Evolutionary conservation across 2,888 invertebrate genomes (phyloP).

Genomic region (Lepidonotus clava): DNA sequence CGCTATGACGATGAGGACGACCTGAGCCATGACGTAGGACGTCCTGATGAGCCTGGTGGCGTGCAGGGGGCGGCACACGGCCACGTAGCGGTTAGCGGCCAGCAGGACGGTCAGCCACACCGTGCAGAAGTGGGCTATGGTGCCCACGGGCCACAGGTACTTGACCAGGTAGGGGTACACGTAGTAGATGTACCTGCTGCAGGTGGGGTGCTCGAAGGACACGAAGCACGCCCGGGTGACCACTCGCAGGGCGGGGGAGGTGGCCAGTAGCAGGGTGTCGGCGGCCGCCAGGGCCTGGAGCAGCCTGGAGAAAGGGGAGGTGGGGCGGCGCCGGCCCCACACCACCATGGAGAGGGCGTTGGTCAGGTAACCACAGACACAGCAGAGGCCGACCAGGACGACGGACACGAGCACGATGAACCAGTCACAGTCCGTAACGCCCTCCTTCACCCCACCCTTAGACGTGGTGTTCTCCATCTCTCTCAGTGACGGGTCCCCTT

Average conservation of each 20-base stretch:
- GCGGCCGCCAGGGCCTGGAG: background rate
- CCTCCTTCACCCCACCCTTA: too few relatives aligned
- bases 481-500: background rate
- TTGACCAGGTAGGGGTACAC: constrained; percentile 24
- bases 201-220: background rate
- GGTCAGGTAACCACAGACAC: background rate
- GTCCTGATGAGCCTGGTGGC: background rate
- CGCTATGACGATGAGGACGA: background rate
- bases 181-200: background rate
- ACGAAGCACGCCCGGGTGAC: constrained; percentile 18
- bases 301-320: background rate
- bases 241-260: background rate
- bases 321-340: background rate
- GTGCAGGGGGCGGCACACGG: background rate
- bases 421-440: background rate
- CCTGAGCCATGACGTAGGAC: background rate
- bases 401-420: background rate
- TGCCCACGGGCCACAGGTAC: background rate
- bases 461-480: background rate
- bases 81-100: constrained; percentile 8
- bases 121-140: constrained; percentile 5
- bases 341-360: background rate
- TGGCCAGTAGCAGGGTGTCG: background rate
- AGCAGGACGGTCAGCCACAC: constrained; percentile 19
- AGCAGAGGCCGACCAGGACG: background rate